A percentile compares a stretch with the other conserved stretches of the same genome.
Conservation (phyloP, 2,797 vertebrate species). For the Peromyscus nudipes region DNA sequence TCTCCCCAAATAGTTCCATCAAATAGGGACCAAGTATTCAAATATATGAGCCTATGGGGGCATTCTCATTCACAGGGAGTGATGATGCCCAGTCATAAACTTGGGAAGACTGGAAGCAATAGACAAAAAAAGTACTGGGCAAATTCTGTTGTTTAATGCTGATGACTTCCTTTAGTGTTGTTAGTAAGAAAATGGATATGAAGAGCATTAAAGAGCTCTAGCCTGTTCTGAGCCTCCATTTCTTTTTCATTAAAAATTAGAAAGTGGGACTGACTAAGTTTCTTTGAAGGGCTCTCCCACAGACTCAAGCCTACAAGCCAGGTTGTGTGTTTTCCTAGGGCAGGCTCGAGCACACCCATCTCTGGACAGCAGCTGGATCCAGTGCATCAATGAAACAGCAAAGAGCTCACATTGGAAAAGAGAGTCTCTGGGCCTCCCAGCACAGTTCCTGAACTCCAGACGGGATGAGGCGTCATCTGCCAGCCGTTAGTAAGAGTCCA, state of each 20-base stretch:
- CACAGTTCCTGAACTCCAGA: background rate
- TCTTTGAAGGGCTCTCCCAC: background rate
- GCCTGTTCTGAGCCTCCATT: background rate
- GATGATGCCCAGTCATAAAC: background rate
- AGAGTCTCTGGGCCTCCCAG: background rate
- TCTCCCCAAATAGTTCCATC: background rate
- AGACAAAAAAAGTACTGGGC: background rate
- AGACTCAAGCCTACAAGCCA: background rate
- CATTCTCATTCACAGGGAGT: too few species aligned
- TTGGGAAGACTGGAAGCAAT: background rate
- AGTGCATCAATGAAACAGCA: background rate
- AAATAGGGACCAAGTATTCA: background rate
- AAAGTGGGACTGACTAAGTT: background rate
- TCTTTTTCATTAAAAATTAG: constrained; percentile 31
- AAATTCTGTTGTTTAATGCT: background rate
- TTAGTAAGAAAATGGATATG: background rate
- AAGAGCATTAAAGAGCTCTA: background rate
- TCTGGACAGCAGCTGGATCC: background rate
- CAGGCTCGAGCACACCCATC: background rate
- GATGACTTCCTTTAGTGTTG: background rate
- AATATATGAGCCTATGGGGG: background rate
- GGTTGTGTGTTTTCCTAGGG: background rate
- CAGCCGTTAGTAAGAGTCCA: background rate
- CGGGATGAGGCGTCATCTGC: background rate
- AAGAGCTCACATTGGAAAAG: background rate